Conservation (phyloP, 2,888 invertebrate species). For the Phortica okadai region DNA sequence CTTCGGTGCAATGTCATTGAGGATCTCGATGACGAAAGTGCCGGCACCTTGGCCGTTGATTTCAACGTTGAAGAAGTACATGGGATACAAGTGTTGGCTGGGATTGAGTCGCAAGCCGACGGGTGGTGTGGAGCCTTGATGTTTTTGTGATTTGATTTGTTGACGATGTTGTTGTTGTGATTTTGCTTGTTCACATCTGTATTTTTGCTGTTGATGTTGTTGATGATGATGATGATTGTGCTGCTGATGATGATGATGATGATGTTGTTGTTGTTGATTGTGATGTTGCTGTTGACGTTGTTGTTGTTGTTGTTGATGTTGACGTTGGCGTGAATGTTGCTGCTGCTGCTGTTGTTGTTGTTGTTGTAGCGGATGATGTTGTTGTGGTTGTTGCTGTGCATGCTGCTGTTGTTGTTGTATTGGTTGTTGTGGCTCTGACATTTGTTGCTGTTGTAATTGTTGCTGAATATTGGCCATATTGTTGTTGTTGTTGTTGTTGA, state of each 20-base stretch:
- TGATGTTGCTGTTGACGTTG: conserved; percentile 32
- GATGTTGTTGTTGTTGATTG: background rate
- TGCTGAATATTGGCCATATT: background rate
- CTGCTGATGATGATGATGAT: conserved; percentile 30
- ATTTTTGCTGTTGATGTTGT: too few relatives aligned
- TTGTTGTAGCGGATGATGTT: conserved; percentile 40
- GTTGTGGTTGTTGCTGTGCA: conserved; percentile 47
- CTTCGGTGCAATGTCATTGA: conserved; percentile 87
- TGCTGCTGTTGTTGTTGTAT: conserved; percentile 50
- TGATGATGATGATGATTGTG: conserved; percentile 27
- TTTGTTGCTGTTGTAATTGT: conserved; percentile 42
- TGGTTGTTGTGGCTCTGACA: background rate
- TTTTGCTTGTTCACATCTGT: conserved; percentile 27
- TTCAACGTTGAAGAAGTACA: conserved; percentile 87
- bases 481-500: conserved; percentile 29
- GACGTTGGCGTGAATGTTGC: conserved; percentile 37
- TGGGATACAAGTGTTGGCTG: conserved; percentile 80
- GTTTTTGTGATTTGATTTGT: conserved; percentile 38
- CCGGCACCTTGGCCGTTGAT: conserved; percentile 84
- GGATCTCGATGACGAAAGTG: conserved; percentile 86
- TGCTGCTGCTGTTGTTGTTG: conserved; percentile 31
- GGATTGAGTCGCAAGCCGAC: conserved; percentile 78
- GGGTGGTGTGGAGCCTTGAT: conserved; percentile 25
- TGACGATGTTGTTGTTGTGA: conserved; percentile 34
- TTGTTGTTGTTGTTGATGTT: conserved; percentile 53